Evolutionary conservation across 2,888 invertebrate genomes (phyloP).

Genomic region (Cataglyphis albicans): DNA sequence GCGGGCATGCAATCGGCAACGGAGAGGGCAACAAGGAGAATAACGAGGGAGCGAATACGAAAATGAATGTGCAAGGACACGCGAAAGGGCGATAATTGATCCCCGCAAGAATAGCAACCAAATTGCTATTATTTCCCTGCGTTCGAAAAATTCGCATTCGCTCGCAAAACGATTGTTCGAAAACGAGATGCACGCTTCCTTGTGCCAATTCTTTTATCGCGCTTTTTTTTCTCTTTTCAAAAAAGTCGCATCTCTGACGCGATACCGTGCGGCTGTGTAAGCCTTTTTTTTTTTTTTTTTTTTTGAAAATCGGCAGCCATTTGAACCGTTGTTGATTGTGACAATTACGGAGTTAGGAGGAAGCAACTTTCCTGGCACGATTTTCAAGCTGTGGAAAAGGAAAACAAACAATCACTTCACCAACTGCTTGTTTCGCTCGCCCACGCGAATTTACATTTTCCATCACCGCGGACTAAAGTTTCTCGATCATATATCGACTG

Average conservation of each 20-base stretch:
- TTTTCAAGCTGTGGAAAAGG: slow-evolving; percentile 32
- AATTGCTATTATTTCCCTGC: slow-evolving; percentile 18
- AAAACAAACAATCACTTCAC: slow-evolving; percentile 57
- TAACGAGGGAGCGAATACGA: not conserved
- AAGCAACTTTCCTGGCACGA: not conserved
- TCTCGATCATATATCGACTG: slow-evolving; percentile 55
- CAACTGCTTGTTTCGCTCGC: slow-evolving; percentile 35
- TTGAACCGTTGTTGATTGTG: not conserved
- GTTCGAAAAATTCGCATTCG: not conserved
- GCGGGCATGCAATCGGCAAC: slow-evolving; percentile 11
- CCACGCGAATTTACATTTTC: slow-evolving; percentile 70
- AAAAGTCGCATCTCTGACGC: not conserved
- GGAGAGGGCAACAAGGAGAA: not conserved
- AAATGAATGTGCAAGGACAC: slow-evolving; percentile 26
- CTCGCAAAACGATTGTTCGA: not conserved
- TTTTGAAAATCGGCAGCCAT: not conserved
- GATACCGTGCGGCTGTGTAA: not conserved
- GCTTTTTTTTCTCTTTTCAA: not conserved
- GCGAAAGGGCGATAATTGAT: slow-evolving; percentile 25
- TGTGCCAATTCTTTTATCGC: not conserved
- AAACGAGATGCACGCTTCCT: not conserved
- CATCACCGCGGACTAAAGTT: slow-evolving; percentile 51
- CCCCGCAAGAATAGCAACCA: not conserved
- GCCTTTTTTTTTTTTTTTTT: not conserved
- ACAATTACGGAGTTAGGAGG: slow-evolving; percentile 18